Evolutionary conservation across 2,888 invertebrate species (phyloP), one percentile per base, ranked within the genome.

Genomic region (Antheraea yamamai): DNA sequence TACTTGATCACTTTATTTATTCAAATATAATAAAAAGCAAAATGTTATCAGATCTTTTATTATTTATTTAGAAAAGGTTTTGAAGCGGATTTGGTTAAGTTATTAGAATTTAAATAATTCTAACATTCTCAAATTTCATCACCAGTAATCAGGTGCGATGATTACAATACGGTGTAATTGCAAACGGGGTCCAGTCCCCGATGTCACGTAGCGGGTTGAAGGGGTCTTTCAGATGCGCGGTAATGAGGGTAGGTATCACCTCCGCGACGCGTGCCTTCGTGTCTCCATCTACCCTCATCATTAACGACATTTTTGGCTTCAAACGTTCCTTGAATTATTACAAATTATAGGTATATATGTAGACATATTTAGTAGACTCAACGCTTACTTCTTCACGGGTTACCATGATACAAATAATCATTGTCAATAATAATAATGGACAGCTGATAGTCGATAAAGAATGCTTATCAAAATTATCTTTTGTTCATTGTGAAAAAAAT

Each of bases 201-300:
- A 52, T 61, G 80, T 80, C 81, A 81, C 81, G 81, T 81, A 79
- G 79, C 79, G 77, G 80, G 79, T 79, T 80, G 79, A 80, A 80
- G 78, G 79, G 80, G 79, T 76, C 78, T 73, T 73, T 70, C 71
- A 75, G 77, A 70, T 73, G 76, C 74, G 72, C 76, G 72, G 78
- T 81, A 80, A 81, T 81, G 80, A 81, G 79, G 78, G 79, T 80
- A 79, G 81, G 80, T 81, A 81, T 81, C 81, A 81, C 81, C 80
- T 79, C 75, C 70, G 78, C 30, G 78, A 75, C 72, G 78, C 80
- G 80, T 79, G 79, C 58, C 73, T 70, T 39, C 70, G 39, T 70
- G 70, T 39, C 35, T 39, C 18, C 70, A 35, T 70, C 39, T 70
- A 70, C 70, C 39, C 18, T 35, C 70, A 39, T 70, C 70, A 70